Percentiles rank a stretch among this genome's conserved stretches.
These are phyloP conservation scores for Accipiter cooperii DNA, from an alignment of 2,113 vertebrate species.

Conservation along the genomic window DNA sequence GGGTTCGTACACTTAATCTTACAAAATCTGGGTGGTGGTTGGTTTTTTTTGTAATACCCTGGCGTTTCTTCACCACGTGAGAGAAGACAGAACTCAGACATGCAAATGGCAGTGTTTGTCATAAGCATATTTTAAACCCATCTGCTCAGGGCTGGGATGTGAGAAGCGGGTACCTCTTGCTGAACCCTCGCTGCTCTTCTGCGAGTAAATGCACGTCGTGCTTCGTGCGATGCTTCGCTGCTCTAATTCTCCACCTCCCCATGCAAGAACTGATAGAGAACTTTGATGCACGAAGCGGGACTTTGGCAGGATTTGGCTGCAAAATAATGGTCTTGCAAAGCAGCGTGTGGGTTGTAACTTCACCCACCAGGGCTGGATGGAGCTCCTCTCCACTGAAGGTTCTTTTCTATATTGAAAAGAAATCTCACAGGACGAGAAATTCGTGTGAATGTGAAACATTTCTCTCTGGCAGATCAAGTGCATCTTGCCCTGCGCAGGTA, in stretches of 20 bases:
- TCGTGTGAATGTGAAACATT: background rate
- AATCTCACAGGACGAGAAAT: background rate
- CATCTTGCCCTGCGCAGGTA: background rate
- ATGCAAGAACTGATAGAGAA: accelerated
- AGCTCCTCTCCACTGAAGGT: background rate
- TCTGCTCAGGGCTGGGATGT: background rate
- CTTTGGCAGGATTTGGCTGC: background rate
- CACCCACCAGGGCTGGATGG: background rate
- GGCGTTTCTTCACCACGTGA: background rate
- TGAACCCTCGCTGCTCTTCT: too few relatives aligned
- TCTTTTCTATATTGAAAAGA: background rate
- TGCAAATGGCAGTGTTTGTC: background rate
- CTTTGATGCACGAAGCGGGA: background rate
- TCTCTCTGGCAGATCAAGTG: background rate
- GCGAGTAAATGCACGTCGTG: accelerated
- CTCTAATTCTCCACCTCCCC: background rate
- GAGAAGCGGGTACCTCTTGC: background rate
- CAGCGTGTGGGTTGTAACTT: background rate
- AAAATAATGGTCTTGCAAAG: background rate
- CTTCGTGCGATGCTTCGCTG: background rate
- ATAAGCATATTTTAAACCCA: background rate
- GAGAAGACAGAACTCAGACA: background rate
- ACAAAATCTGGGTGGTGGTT: background rate
- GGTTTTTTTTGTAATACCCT: background rate
- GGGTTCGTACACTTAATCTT: background rate